Percentiles rank a stretch among this genome's conserved stretches.
Conservation (phyloP, 2,113 vertebrate genomes). For the Amblyopsis rosae region DNA sequence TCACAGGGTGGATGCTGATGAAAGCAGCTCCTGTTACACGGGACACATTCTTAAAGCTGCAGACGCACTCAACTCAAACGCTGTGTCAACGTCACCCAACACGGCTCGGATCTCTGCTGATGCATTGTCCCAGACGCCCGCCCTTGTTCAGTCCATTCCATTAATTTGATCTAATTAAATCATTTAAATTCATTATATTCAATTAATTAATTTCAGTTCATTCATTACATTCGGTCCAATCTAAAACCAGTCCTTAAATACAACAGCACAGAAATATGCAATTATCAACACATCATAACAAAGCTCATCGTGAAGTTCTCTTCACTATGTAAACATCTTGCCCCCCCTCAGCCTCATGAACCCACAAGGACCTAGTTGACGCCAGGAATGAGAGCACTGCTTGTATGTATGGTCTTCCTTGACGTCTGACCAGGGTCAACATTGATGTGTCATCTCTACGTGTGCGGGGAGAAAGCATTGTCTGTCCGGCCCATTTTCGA, state of each 20-base stretch:
- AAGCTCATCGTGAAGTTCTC: too few relatives aligned
- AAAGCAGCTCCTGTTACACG: constrained; percentile 57
- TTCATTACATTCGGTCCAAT: too few relatives aligned
- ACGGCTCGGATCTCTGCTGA: too few relatives aligned
- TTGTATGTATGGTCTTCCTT: constrained; percentile 41
- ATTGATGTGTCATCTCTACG: constrained; percentile 65
- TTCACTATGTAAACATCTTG: constrained; percentile 2
- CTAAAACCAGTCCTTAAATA: too few relatives aligned
- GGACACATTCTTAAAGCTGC: constrained; percentile 50
- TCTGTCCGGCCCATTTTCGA: constrained; percentile 40
- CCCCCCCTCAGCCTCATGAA: constrained; percentile 26
- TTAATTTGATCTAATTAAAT: too few relatives aligned
- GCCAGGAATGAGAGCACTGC: constrained; percentile 9
- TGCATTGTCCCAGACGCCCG: too few relatives aligned
- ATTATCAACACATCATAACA: too few relatives aligned
- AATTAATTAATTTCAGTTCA: too few relatives aligned
- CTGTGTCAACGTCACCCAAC: neutral
- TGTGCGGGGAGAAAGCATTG: constrained; percentile 52
- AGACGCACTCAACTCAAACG: neutral
- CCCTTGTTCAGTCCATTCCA: too few relatives aligned
- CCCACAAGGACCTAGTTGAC: constrained; percentile 6
- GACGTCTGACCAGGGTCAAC: constrained; percentile 49
- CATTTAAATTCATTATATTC: too few relatives aligned
- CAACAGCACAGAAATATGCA: too few relatives aligned
- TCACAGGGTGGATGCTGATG: constrained; percentile 63